phyloP scores from a whole-genome alignment of 2,797 vertebrate species.

The Rhyacichthys aspro region DNA sequence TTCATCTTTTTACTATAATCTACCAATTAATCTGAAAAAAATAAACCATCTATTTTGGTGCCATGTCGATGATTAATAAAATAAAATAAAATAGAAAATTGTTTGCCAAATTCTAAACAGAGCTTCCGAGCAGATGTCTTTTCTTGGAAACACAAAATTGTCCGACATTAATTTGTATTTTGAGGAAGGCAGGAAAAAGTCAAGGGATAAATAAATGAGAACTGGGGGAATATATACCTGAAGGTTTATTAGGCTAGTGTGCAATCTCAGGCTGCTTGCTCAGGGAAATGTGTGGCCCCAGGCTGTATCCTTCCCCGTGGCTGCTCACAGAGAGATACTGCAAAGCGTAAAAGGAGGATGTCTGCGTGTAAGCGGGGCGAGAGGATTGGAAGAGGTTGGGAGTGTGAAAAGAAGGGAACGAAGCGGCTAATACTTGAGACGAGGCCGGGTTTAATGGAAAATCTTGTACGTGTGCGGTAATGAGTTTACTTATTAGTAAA shows the following conservation, averaged over 20 bases:
- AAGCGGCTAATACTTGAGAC: slow-evolving; percentile 39
- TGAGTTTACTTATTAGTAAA: slow-evolving; percentile 58
- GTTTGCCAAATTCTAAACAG: too few relatives aligned
- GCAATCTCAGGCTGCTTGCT: slow-evolving; percentile 66
- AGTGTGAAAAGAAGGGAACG: slow-evolving; percentile 26
- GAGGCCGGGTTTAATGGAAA: slow-evolving; percentile 36
- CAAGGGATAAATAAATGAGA: slow-evolving; percentile 11
- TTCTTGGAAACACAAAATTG: too few relatives aligned
- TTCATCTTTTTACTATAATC: too few relatives aligned
- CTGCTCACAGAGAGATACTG: slow-evolving; percentile 53
- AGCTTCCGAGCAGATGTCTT: too few relatives aligned
- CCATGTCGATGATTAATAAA: too few relatives aligned
- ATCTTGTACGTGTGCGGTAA: slow-evolving; percentile 34
- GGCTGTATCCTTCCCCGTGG: slow-evolving; percentile 60
- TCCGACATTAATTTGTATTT: background rate
- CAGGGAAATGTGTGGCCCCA: slow-evolving; percentile 63
- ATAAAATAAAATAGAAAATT: too few relatives aligned
- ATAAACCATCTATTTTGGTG: too few relatives aligned
- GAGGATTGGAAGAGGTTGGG: background rate
- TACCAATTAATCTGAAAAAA: too few relatives aligned
- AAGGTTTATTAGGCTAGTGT: slow-evolving; percentile 62
- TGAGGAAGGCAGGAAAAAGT: slow-evolving; percentile 20
- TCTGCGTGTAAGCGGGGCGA: slow-evolving; percentile 17
- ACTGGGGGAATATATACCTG: slow-evolving; percentile 34
- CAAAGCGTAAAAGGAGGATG: slow-evolving; percentile 37